These are phyloP conservation scores for Melanerpes aurifrons DNA, from an alignment of 2,113 vertebrate genomes.

Conservation along the genomic window DNA sequence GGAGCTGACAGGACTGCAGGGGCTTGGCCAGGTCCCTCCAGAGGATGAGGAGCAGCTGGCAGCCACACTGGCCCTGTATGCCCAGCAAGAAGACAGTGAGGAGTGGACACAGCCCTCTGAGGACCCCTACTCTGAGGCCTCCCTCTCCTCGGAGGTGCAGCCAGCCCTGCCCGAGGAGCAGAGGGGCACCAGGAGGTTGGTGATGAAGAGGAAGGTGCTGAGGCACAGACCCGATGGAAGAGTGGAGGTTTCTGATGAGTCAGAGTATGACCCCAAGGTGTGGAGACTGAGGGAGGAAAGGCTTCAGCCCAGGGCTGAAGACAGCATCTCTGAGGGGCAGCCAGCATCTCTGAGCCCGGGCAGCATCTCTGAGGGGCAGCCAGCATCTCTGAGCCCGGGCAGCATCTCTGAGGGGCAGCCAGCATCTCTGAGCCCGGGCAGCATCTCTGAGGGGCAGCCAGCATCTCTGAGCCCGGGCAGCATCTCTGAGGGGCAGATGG, in stretches of 20 bases:
- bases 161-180: background rate
- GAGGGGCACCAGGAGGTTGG: background rate
- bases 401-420: background rate
- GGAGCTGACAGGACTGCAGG: background rate
- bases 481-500: background rate
- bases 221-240: constrained; percentile 64
- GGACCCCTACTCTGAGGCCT: constrained; percentile 50
- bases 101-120: fast-evolving
- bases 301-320: background rate
- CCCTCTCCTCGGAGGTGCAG: background rate
- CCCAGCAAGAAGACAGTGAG: background rate
- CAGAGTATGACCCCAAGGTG: background rate
- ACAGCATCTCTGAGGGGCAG: background rate
- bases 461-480: background rate
- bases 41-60: constrained; percentile 15
- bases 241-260: constrained; percentile 66
- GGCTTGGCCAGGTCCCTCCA: background rate
- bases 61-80: background rate
- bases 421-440: background rate
- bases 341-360: background rate
- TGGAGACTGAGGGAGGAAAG: background rate
- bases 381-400: background rate
- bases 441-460: no score
- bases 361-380: background rate
- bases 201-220: constrained; percentile 80